phyloP scores from a whole-genome alignment of 2,888 invertebrate species.

The Chymomyza caudatula region DNA sequence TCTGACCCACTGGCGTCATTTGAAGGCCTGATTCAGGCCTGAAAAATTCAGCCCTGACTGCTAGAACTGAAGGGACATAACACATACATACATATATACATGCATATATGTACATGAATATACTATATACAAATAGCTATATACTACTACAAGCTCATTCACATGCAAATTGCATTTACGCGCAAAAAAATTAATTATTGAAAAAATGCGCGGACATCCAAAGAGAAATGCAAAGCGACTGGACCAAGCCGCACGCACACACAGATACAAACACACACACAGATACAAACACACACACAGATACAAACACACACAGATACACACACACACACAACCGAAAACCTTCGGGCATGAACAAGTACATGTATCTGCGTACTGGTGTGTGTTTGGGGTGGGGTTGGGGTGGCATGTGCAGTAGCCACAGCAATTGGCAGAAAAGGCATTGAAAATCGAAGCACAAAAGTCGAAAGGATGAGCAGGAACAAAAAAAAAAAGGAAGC shows the following conservation, averaged over 20 bases:
- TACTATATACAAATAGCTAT: conserved; percentile 3
- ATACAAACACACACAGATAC: conserved; percentile 15
- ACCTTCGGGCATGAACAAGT: conserved; percentile 28
- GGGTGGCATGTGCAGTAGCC: not conserved
- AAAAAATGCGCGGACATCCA: conserved; percentile 56
- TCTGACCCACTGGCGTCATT: no score
- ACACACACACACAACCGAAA: conserved; percentile 19
- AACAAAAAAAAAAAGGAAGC: conserved; percentile 28
- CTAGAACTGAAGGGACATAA: no score
- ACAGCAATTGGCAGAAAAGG: conserved; percentile 5
- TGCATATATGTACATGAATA: not conserved
- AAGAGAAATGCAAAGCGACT: not conserved
- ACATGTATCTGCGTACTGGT: conserved; percentile 19
- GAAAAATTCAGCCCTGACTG: no score
- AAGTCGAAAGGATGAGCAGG: conserved; percentile 56
- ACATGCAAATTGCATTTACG: conserved; percentile 71
- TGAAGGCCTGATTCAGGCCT: no score
- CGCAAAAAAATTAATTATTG: conserved; percentile 71
- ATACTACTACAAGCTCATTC: conserved; percentile 35
- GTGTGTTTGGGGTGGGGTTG: not conserved
- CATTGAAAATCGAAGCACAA: conserved; percentile 63
- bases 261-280: no score
- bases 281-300: no score
- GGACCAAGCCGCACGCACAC: not conserved
- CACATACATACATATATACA: not conserved